phyloP scores from a whole-genome alignment of 2,797 vertebrate genomes.

The Microcaecilia unicolor region DNA sequence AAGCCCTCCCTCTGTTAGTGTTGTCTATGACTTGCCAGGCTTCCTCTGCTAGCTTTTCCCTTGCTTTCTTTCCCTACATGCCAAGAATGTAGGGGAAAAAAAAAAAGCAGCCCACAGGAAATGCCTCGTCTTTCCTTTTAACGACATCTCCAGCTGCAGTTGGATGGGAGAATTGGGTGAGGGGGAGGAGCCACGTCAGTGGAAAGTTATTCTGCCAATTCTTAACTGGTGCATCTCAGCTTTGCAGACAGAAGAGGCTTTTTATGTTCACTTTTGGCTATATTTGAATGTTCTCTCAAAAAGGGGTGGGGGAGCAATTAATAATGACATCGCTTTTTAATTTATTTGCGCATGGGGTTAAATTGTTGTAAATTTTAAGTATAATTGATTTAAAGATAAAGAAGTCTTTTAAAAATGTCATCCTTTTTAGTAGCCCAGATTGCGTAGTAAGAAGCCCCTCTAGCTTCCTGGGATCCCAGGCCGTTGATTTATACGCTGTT shows the following conservation, averaged over 20 bases:
- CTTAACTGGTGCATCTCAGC: constrained; percentile 61
- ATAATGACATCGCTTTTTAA: constrained; percentile 27
- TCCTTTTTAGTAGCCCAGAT: no score
- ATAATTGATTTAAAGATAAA: no score
- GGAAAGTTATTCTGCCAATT: constrained; percentile 69
- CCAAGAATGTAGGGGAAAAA: constrained; percentile 51
- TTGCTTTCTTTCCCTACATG: constrained; percentile 44
- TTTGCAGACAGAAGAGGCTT: constrained; percentile 45
- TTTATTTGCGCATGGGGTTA: no score
- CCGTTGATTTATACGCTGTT: no score
- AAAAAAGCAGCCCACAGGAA: constrained; percentile 47
- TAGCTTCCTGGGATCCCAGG: no score
- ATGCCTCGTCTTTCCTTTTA: constrained; percentile 51
- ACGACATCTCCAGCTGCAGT: constrained; percentile 53
- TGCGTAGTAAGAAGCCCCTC: no score
- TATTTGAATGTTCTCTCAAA: constrained; percentile 19
- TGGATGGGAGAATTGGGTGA: constrained; percentile 38
- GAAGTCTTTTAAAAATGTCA: no score
- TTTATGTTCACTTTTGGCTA: constrained; percentile 43
- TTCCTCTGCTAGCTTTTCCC: constrained; percentile 38
- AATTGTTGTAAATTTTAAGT: no score
- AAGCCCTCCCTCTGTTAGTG: constrained; percentile 24
- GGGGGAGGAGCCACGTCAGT: constrained; percentile 48
- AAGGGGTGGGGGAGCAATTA: no score
- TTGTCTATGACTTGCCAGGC: constrained; percentile 42